Base-by-base conservation (phyloP, 2,797 vertebrate genomes). In the Acrossocheilus fasciatus region DNA sequence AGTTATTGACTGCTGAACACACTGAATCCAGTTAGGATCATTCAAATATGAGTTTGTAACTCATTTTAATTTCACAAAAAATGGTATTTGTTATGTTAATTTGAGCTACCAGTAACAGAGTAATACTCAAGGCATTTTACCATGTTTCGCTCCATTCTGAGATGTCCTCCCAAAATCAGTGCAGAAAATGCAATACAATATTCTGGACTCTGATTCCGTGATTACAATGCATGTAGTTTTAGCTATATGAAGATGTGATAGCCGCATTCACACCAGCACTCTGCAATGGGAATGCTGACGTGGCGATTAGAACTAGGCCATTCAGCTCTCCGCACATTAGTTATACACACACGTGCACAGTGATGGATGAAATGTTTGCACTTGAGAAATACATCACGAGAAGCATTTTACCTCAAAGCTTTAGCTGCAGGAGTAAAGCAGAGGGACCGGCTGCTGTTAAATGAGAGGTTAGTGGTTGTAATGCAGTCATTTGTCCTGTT, bases 361-460 rank as follows among this genome's bases (percentile, higher is more conserved):
- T 59, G 54, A 78, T 78, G 54, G 54, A 78, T 78, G 76, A 41
- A 78, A 59, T 59, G 52, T 78, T 59, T 78, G 54, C 76, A n/a
- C 52, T 39, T 41, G 75, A 78, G 52, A 78, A 59, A 59, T 78
- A 9, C 52, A 43, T 78, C 57, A 78, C 2, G 6, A 78, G 54
- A 78, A 78, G 54, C 3, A 59, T 59, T 59, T 59, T 41, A 59
- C 76, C 54, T 59, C 52, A 59, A 10, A 39, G 52, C 52, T 78
- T 78, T 59, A 59, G 57, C 36, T 17, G 36, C 76, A 39, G 76
- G 54, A 59, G 76, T 78, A 17, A 78, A 78, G 36, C 34, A 41
- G 7, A 59, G 36, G 7, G 36, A 59, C 12, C 12, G 36, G 20
- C 2, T 1, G 47, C 74, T 78, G 76, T 59, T 59, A 59, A 78